Base-by-base conservation (phyloP, 1,140 invertebrate genomes). In the Papilio aristodemus region DNA sequence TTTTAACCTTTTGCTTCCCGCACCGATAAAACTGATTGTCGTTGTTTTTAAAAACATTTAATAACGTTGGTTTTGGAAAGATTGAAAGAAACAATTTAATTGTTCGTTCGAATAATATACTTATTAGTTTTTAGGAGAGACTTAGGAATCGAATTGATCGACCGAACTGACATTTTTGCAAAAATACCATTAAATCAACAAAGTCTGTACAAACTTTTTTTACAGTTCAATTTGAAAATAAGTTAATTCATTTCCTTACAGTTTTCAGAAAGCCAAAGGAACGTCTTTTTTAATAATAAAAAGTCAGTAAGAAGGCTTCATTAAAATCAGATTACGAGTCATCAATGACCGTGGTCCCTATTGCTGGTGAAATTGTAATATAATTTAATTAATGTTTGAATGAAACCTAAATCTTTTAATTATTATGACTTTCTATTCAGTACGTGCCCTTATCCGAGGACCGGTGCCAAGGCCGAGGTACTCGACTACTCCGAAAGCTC, bases 271-370 rank as follows among this genome's bases (percentile, higher is more conserved):
- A 25, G 13, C 19, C 3, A 66, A 32, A 27, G 32, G 43, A 66
- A 59, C 32, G 25, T 25, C 25, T 43, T 46, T 39, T 66, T 66
- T 66, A 32, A 50, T 27, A 66, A 46, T 36, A 8, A 66, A 66
- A 66, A 66, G 41, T 50, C 41, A 50, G 50, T 50, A 50, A 66
- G 58, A 36, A 37, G 63, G 63, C 63, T 66, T 66, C 63, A 66
- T 66, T 66, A 66, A 66, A 66, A 66, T 66, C 63, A 66, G 63
- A 66, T 66, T 66, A 66, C 14, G 39, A 46, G 41, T 43, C 63
- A 50, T 66, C 63, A 66, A 50, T 66, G 63, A 17, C 63, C 63
- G 41, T 25, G 63, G 63, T 39, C 14, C 62, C 39, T 66, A 46
- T 66, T 50, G 25, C 41, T 8, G 41, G 63, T 46, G 63, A 66